A percentile compares a stretch with the other conserved stretches of the same genome.
Evolutionary conservation across 2,797 vertebrate genomes (phyloP).

Genomic region (Pristis pectinata): DNA sequence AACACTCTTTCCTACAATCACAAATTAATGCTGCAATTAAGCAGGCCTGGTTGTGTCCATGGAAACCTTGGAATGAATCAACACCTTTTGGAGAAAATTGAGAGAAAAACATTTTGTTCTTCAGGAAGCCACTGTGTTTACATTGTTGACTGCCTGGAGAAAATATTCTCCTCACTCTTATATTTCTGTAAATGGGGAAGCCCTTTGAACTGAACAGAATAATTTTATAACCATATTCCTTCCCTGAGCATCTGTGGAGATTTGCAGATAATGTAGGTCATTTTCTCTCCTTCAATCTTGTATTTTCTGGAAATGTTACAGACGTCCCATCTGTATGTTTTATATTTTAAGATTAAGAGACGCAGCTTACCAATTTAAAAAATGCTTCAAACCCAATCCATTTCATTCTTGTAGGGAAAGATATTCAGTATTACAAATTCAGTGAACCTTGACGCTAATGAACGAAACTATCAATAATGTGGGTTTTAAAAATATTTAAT

Average conservation of each 20-base stretch:
- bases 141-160: not conserved
- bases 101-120: not conserved
- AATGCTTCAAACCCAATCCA: not conserved
- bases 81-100: not conserved
- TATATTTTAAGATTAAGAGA: not conserved
- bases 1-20: not conserved
- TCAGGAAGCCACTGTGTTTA: not conserved
- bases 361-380: not conserved
- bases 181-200: not conserved
- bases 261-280: not conserved
- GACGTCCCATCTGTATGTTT: not conserved
- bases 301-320: not conserved
- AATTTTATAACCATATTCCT: not conserved
- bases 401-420: not conserved
- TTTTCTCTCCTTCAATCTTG: not conserved
- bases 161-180: not conserved
- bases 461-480: not conserved
- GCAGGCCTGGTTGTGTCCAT: not conserved
- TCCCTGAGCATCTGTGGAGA: not conserved
- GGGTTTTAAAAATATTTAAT: not conserved
- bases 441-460: not conserved
- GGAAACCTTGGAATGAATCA: not conserved
- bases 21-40: not conserved
- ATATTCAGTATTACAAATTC: not conserved
- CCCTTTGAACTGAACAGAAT: not conserved